Conservation (phyloP, 2,797 vertebrate species). For the Tamandua tetradactyla region DNA sequence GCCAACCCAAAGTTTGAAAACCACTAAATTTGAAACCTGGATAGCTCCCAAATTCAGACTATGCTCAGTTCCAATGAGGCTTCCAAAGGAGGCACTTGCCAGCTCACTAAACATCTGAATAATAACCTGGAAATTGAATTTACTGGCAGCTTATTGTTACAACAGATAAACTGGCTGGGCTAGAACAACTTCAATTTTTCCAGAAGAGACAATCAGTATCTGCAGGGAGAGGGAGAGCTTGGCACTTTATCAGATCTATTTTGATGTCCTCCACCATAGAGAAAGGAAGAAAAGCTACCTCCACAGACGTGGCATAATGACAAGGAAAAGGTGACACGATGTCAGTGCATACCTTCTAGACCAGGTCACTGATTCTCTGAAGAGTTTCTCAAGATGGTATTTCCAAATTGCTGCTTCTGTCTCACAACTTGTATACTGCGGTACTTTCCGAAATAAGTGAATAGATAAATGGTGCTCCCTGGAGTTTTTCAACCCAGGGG, state of each 20-base stretch:
- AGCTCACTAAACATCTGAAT: not conserved
- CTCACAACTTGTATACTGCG: not conserved
- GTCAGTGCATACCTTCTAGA: not conserved
- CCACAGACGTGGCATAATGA: not conserved
- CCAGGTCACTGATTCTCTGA: not conserved
- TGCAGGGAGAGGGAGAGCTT: fast-evolving
- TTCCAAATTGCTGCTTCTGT: not conserved
- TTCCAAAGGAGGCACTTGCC: not conserved
- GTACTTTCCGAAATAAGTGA: not conserved
- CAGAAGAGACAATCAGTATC: not conserved
- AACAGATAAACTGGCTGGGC: not conserved
- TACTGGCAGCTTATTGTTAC: not conserved
- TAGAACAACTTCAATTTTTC: not conserved
- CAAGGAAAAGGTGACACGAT: not conserved
- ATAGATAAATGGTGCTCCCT: not conserved
- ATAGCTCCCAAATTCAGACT: not conserved
- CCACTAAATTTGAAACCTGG: not conserved
- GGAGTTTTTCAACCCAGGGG: not conserved
- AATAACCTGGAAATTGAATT: not conserved
- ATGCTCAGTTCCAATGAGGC: not conserved
- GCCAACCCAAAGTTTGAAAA: not conserved
- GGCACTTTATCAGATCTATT: not conserved
- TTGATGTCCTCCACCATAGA: not conserved
- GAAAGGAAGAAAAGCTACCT: not conserved
- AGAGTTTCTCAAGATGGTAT: not conserved